Percentiles rank a stretch among this genome's conserved stretches.
Evolutionary conservation across 2,888 invertebrate genomes (phyloP).

Genomic region (Caenorhabditis sp.): DNA sequence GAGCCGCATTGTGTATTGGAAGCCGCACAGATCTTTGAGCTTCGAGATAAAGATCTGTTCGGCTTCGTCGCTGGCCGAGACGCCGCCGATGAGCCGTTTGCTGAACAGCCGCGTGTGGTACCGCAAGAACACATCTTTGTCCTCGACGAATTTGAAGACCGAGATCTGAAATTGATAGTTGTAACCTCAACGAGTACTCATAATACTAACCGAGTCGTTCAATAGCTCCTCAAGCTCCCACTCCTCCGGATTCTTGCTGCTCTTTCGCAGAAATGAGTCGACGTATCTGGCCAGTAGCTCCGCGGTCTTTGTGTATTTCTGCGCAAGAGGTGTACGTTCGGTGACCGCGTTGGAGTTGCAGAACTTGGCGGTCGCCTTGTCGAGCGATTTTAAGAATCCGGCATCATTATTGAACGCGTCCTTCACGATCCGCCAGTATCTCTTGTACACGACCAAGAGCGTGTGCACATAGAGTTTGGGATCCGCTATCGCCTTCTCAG

Average conservation of each 20-base stretch:
- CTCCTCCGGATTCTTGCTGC: background rate
- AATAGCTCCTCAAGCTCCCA: background rate
- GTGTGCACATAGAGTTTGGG: background rate
- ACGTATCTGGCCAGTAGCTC: background rate
- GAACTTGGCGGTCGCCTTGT: background rate
- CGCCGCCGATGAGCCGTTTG: conserved; percentile 92
- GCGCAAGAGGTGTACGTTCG: background rate
- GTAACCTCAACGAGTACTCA: background rate
- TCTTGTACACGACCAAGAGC: background rate
- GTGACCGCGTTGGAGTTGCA: background rate
- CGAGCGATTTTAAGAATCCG: background rate
- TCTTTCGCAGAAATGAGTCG: background rate
- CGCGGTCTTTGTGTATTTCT: background rate
- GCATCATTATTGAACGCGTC: background rate
- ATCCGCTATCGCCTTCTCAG: background rate
- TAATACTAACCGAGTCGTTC: background rate
- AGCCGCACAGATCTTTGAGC: conserved; percentile 97
- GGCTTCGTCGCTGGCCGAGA: conserved; percentile 98
- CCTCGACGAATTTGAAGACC: conserved; percentile 98
- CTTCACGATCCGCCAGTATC: background rate
- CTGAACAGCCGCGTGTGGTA: conserved; percentile 99
- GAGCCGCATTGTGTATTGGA: conserved; percentile 98
- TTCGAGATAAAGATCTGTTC: conserved; percentile 99
- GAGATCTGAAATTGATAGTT: conserved; percentile 86
- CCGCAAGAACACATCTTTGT: conserved; percentile 99